A percentile compares a stretch with the other conserved stretches of the same genome.
Conservation (phyloP, 2,888 invertebrate genomes). For the Branchellion lobata region DNA sequence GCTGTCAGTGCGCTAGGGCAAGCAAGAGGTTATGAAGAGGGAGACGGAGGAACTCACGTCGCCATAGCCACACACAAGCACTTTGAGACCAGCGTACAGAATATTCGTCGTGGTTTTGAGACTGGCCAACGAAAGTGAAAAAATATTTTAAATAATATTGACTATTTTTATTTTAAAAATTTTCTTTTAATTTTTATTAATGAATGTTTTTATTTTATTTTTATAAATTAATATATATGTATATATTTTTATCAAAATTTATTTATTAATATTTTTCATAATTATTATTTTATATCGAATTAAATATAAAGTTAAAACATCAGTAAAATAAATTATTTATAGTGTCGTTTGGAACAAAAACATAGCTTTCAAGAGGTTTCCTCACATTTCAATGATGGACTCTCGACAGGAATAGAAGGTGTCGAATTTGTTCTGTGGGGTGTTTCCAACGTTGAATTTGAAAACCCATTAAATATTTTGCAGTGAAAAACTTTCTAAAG, state of each 20-base stretch:
- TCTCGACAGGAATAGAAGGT: slow-evolving; percentile 69
- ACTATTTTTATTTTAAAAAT: too few species aligned
- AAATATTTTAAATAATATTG: too few species aligned
- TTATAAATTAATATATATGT: too few species aligned
- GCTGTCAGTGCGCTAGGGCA: too few species aligned
- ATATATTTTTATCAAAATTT: not conserved
- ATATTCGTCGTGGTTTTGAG: slow-evolving; percentile 97
- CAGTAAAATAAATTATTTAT: not conserved
- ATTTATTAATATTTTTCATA: not conserved
- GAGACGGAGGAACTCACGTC: slow-evolving; percentile 68
- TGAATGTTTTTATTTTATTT: too few species aligned
- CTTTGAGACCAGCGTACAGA: slow-evolving; percentile 98
- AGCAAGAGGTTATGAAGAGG: not conserved
- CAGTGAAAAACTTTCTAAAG: too few species aligned
- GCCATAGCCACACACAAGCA: slow-evolving; percentile 97
- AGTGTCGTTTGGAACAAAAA: too few species aligned
- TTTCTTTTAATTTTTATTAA: too few species aligned
- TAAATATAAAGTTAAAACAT: not conserved
- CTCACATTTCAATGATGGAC: slow-evolving; percentile 90
- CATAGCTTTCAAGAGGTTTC: slow-evolving; percentile 57
- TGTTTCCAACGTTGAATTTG: too few species aligned
- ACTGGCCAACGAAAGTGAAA: slow-evolving; percentile 42
- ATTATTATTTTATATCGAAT: not conserved
- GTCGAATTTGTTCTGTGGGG: slow-evolving; percentile 53
- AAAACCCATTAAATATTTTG: too few species aligned